A percentile compares a stretch with the other conserved stretches of the same genome.
These are phyloP conservation scores for Schlechtendalia chinensis DNA, from an alignment of 1,140 invertebrate species.

Conservation along the genomic window DNA sequence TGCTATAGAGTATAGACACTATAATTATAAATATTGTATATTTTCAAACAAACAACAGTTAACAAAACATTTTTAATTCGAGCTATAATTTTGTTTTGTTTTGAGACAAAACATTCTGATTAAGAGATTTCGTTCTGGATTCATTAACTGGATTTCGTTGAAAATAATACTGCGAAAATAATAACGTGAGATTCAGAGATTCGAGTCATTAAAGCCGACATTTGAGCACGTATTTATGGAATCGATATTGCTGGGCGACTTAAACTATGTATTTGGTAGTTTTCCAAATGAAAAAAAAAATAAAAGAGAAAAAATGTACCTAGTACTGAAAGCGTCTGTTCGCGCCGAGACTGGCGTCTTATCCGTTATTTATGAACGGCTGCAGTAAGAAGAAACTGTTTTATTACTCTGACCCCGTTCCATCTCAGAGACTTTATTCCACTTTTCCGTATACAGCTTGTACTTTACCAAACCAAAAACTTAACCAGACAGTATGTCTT, in stretches of 20 bases:
- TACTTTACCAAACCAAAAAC: conserved; percentile 14
- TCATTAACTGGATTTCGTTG: background rate
- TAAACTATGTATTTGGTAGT: conserved; percentile 30
- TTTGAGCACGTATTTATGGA: conserved; percentile 1
- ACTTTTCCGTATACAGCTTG: background rate
- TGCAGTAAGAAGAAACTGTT: conserved; percentile 40
- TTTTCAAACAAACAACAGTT: too few relatives aligned
- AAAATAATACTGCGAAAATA: conserved; percentile 3
- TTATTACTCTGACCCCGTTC: conserved; percentile 43
- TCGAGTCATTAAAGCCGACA: background rate
- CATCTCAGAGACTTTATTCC: conserved; percentile 27
- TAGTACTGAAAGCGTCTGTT: conserved; percentile 39
- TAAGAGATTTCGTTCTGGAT: too few relatives aligned
- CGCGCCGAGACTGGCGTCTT: conserved; percentile 38
- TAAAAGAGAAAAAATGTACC: conserved; percentile 28
- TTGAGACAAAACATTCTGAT: too few relatives aligned
- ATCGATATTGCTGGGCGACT: background rate
- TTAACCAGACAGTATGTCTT: background rate
- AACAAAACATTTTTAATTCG: too few relatives aligned
- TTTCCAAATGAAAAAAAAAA: conserved; percentile 48
- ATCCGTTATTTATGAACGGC: conserved; percentile 48
- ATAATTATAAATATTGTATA: too few relatives aligned
- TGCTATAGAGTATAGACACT: too few relatives aligned
- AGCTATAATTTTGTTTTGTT: too few relatives aligned
- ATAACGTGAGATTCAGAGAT: background rate